phyloP scores from a whole-genome alignment of 2,113 vertebrate genomes.

The Alouatta palliata region DNA sequence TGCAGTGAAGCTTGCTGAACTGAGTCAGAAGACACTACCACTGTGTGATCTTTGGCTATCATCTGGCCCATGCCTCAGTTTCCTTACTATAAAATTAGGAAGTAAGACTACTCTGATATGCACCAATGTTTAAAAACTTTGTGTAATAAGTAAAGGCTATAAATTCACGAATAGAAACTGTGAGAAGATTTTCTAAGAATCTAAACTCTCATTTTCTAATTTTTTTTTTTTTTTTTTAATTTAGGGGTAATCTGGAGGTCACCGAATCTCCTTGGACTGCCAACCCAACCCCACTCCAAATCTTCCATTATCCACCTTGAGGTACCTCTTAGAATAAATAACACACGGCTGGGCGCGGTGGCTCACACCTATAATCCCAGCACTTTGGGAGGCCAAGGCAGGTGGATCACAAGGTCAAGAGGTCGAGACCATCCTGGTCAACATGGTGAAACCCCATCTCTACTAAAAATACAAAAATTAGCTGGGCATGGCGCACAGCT shows the following conservation, averaged over 20 bases:
- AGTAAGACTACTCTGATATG: not conserved
- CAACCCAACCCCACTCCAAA: not conserved
- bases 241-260: not conserved
- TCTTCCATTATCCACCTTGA: not conserved
- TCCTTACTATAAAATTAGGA: slow-evolving; percentile 5
- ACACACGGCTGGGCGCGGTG: not conserved
- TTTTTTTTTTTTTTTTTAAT: not conserved
- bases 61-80: slow-evolving; percentile 9
- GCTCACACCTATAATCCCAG: too few species aligned
- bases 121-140: slow-evolving; percentile 1
- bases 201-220: slow-evolving; percentile 31
- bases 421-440: too few species aligned
- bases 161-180: not conserved
- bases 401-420: too few species aligned
- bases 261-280: not conserved
- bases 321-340: not conserved
- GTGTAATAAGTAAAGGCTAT: not conserved
- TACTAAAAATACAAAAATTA: too few species aligned
- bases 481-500: too few species aligned
- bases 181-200: slow-evolving; percentile 46
- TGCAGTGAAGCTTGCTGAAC: not conserved
- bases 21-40: not conserved
- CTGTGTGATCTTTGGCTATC: not conserved
- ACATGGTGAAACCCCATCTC: too few species aligned
- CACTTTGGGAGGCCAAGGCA: too few species aligned